Evolutionary conservation across 2,113 vertebrate species (phyloP), one percentile per base, ranked within the genome.

Genomic region (Ochotona princeps): DNA sequence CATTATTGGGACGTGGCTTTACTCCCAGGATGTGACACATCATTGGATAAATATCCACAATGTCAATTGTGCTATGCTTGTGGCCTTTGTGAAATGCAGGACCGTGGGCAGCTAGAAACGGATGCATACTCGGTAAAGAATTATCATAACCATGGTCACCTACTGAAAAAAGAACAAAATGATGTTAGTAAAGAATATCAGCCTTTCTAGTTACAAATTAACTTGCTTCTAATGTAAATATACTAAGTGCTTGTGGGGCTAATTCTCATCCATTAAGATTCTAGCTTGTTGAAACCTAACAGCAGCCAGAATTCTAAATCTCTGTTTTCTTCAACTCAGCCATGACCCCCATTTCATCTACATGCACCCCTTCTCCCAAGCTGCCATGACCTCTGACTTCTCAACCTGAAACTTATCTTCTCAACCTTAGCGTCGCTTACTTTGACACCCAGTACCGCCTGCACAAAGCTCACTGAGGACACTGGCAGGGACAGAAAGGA

Each of bases 121-220:
- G 99, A 87, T 99, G 99, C 99, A 99, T 99, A 97, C 99, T 99
- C 63, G 97, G 97, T 73, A 99, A 97, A 35, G 98, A 54, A 66
- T 99, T 99, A 96, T 99, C 99, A 2, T 99, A 99, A 90, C 99
- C 99, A 4, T 99, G 99, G 97, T 99, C 99, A 32, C 99, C 99
- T 97, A 99, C 99, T 99, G 98, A 63, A 90, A 94, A 44, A 86
- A 89, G 72, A 89, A 92, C 35, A 95, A 87, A 3, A 83, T 4
- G 3, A 23, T 26, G 26, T 93, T 44, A 95, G 57, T 80, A 74
- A 87, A 66, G 5, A 83, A 66, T 26, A 76, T 21, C 23, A 26
- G 14, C 38, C 23, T 49, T 87, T 67, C 81, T 60, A 72, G 18
- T 70, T 47, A 86, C 5, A 61, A 82, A 92, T 75, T 47, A 78